phyloP scores from a whole-genome alignment of 2,888 invertebrate genomes.

The Eilema depressum region DNA sequence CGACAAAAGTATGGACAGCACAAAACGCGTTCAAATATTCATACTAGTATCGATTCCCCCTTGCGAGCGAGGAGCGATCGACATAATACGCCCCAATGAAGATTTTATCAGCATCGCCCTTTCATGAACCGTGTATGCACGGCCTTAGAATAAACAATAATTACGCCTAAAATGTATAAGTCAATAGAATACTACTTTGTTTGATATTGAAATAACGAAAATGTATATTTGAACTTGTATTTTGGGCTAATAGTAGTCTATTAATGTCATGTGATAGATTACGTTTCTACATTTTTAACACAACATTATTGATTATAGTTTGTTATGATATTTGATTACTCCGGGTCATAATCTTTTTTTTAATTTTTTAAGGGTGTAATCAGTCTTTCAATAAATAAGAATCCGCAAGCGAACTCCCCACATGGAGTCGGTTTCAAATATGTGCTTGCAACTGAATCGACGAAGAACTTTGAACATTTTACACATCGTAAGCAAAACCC shows the following conservation, averaged over 20 bases:
- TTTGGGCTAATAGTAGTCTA: conserved; percentile 26
- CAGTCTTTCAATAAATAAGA: no score
- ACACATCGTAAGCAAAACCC: no score
- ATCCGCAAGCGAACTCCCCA: no score
- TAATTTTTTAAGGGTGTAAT: background rate
- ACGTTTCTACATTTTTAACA: background rate
- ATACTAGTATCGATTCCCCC: conserved; percentile 77
- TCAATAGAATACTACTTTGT: conserved; percentile 40
- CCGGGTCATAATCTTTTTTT: background rate
- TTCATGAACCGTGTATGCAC: conserved; percentile 67
- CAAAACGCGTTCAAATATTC: conserved; percentile 81
- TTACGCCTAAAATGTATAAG: conserved; percentile 46
- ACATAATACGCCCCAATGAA: conserved; percentile 76
- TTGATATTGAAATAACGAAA: conserved; percentile 29
- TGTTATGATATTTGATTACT: background rate
- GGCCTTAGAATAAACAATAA: conserved; percentile 61
- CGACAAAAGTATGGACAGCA: conserved; percentile 67
- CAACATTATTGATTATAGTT: background rate
- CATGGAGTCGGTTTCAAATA: no score
- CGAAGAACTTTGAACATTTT: no score
- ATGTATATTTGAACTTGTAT: conserved; percentile 40
- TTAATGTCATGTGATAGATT: background rate
- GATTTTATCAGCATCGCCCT: conserved; percentile 82
- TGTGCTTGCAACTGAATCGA: no score
- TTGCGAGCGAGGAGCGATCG: conserved; percentile 41